Base-by-base conservation (phyloP, 2,797 vertebrate species). In the Epinephelus coioides region DNA sequence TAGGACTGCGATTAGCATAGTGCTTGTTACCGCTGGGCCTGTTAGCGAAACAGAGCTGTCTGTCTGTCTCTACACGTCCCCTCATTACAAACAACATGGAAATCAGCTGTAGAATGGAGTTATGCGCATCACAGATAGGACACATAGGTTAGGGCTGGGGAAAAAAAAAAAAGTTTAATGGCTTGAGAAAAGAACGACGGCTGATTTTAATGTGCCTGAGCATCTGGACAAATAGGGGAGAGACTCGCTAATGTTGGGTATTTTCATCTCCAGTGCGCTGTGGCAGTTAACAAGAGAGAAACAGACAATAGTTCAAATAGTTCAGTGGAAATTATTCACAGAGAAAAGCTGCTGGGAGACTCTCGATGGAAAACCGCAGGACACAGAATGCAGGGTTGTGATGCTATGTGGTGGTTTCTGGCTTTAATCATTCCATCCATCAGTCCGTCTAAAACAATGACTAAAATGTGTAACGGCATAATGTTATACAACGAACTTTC, bases 1-100 rank as follows among this genome's bases (percentile, higher is more conserved):
- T 94, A 95, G 89, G 75, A 92, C 88, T 90, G 68, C 70, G 85
- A 95, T 95, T 95, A 95, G 92, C 93, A 95, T 94, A 93, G 90
- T 78, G 92, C 92, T 92, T 90, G 88, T 95, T 94, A 94, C 90
- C 81, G 84, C 91, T 84, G 90, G 88, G 89, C 87, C 88, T 84
- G 89, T 91, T 94, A 92, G 86, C 18, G 69, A 88, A 90, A 90
- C 89, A 87, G 78, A 85, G 75, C 86, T 72, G 86, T 89, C 81
- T 88, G 87, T 90, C 90, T 85, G 82, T 78, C 80, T 87, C 80
- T 78, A 88, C 76, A 85, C 43, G 69, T 76, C 82, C 73, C 81
- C 78, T 86, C 89, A 85, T 88, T 91, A 93, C 79, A 92, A 86
- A 89, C 74, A 88, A 88, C 89, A 91, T 68, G 76, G 71, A 86